These are phyloP conservation scores for Maccullochella peelii DNA, from an alignment of 2,113 vertebrate genomes.

Conservation along the genomic window DNA sequence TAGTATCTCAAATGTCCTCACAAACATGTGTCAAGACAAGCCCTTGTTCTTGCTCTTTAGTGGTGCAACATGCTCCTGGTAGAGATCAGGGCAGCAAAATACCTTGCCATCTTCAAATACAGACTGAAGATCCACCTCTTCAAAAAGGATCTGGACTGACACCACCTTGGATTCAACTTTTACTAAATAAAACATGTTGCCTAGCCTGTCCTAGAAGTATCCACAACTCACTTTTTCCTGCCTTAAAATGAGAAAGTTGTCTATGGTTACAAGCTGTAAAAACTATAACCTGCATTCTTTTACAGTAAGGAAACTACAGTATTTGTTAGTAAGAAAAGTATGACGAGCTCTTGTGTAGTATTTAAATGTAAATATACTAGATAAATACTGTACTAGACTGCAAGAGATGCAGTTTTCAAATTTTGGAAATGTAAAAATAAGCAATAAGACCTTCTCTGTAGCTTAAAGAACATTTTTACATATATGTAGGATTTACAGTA, in stretches of 20 bases:
- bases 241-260: not conserved
- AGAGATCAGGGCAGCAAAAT: conserved; percentile 34
- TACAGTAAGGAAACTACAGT: not conserved
- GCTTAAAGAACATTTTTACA: not conserved
- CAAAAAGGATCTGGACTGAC: conserved; percentile 8
- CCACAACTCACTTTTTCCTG: not conserved
- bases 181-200: conserved; percentile 25
- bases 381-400: not conserved
- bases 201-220: not conserved
- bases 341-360: not conserved
- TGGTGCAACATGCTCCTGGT: conserved; percentile 25
- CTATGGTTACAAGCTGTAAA: not conserved
- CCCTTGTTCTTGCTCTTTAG: conserved; percentile 39
- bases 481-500: not conserved
- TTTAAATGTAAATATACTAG: not conserved
- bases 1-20: conserved; percentile 44
- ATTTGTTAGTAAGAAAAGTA: not conserved
- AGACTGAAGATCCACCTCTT: conserved; percentile 8
- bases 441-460: not conserved
- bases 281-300: not conserved
- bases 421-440: not conserved
- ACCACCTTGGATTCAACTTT: not conserved
- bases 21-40: conserved; percentile 34
- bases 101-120: conserved; percentile 22
- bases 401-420: not conserved